These are phyloP conservation scores for Otis tarda DNA, from an alignment of 2,113 vertebrate species.

Conservation along the genomic window DNA sequence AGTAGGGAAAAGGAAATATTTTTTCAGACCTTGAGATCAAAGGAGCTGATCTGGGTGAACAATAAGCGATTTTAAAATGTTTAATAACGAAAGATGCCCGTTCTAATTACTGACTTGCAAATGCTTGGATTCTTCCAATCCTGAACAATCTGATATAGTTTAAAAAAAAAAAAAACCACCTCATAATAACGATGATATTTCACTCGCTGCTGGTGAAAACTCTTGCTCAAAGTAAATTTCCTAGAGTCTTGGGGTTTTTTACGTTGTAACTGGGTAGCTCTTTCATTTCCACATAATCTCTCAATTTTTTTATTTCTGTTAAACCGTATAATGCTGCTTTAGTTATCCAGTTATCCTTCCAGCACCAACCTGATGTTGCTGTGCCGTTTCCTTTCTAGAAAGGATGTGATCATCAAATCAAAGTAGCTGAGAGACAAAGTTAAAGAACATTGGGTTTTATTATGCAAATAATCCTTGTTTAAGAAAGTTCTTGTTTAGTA, in stretches of 20 bases:
- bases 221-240: not conserved
- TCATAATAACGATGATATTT: not conserved
- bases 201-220: not conserved
- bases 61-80: not conserved
- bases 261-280: too few species aligned
- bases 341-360: not conserved
- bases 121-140: not conserved
- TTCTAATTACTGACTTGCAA: not conserved
- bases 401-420: not conserved
- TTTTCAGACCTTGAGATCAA: not conserved
- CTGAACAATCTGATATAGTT: not conserved
- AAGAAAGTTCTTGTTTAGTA: not conserved
- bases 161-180: not conserved
- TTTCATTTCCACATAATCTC: not conserved
- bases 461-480: not conserved
- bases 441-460: not conserved
- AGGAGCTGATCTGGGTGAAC: not conserved
- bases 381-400: not conserved
- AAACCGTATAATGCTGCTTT: not conserved
- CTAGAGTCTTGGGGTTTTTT: not conserved
- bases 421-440: not conserved
- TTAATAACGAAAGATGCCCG: not conserved
- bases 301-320: not conserved
- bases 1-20: not conserved
- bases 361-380: not conserved